Conservation (phyloP, 2,888 invertebrate genomes). For the Brachycybe producta region DNA sequence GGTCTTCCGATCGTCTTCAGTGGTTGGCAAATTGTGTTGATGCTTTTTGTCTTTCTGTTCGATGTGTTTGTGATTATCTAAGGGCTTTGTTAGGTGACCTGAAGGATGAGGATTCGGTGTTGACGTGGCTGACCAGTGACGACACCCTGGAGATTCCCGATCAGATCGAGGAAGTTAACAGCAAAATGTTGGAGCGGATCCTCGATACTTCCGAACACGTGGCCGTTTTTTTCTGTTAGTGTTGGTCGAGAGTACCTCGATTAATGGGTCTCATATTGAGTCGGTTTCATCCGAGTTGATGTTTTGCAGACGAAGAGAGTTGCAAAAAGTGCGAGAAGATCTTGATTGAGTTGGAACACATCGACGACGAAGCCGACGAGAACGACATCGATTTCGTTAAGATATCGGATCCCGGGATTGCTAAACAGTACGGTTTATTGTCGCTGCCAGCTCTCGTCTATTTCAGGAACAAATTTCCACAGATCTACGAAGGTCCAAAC, state of each 20-base stretch:
- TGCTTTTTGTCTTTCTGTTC: not conserved
- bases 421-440: constrained; percentile 73
- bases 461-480: constrained; percentile 65
- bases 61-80: not conserved
- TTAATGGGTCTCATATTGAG: not conserved
- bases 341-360: constrained; percentile 74
- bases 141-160: constrained; percentile 81
- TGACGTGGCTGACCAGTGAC: constrained; percentile 83
- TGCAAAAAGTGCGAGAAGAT: constrained; percentile 82
- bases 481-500: constrained; percentile 56
- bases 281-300: not conserved
- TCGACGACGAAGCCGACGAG: constrained; percentile 84
- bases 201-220: constrained; percentile 74
- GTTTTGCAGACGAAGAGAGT: constrained; percentile 60
- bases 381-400: constrained; percentile 83
- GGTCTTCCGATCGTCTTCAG: constrained; percentile 73
- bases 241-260: not conserved
- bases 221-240: constrained; percentile 86
- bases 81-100: constrained; percentile 51
- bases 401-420: constrained; percentile 74
- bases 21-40: not conserved
- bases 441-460: constrained; percentile 70
- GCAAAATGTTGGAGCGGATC: constrained; percentile 78
- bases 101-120: constrained; percentile 78
- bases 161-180: constrained; percentile 82